phyloP scores from a whole-genome alignment of 2,797 vertebrate genomes.

The Ara ararauna region DNA sequence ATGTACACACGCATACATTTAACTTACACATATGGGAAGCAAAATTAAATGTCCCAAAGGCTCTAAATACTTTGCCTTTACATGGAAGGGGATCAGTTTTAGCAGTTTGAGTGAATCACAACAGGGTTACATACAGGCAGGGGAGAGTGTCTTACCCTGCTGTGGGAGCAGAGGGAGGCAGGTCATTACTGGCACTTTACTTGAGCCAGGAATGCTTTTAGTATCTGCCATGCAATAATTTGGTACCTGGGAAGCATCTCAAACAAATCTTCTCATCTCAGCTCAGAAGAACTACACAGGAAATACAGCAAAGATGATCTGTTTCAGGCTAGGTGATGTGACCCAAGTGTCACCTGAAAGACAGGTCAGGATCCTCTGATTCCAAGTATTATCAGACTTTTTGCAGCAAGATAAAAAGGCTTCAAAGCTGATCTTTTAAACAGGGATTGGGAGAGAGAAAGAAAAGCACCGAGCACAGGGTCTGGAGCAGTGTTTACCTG shows the following conservation, averaged over 20 bases:
- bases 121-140: rapidly evolving
- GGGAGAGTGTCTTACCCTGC: not conserved
- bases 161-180: not conserved
- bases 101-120: not conserved
- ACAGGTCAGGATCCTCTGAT: not conserved
- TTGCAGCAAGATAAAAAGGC: not conserved
- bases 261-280: not conserved
- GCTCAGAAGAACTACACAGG: not conserved
- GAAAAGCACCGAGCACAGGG: not conserved
- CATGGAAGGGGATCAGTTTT: not conserved
- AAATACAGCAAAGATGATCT: not conserved
- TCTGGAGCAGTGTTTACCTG: not conserved
- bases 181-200: not conserved
- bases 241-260: not conserved
- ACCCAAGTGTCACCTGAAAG: not conserved
- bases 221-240: not conserved
- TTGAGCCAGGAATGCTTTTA: not conserved
- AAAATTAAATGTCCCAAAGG: not conserved
- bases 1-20: not conserved
- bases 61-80: not conserved
- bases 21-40: not conserved
- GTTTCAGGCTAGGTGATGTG: not conserved
- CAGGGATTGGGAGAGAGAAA: not conserved
- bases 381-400: not conserved
- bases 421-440: not conserved